A percentile compares a stretch with the other conserved stretches of the same genome.
Conservation (phyloP, 2,797 vertebrate species). For the Gymnoscopelus microlampas region DNA sequence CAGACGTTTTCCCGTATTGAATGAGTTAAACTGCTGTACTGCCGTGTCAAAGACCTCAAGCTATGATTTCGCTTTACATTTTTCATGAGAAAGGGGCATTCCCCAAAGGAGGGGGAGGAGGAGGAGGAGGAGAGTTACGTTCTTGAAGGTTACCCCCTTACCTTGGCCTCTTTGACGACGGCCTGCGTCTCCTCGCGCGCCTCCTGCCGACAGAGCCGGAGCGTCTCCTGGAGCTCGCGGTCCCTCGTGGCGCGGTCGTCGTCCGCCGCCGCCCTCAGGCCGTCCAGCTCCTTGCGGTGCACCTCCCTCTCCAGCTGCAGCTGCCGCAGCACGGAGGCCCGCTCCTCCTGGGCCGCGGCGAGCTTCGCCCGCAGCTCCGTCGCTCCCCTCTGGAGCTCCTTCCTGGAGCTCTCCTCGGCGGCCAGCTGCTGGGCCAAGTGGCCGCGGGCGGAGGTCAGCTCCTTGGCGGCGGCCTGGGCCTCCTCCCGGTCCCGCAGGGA, state of each 20-base stretch:
- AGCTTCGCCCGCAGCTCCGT: slow-evolving; percentile 80
- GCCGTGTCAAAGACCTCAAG: background rate
- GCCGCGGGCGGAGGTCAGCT: slow-evolving; percentile 81
- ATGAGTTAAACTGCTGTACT: slow-evolving; percentile 12
- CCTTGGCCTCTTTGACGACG: slow-evolving; percentile 85
- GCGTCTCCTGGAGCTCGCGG: slow-evolving; percentile 80
- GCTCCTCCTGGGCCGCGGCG: slow-evolving; percentile 79
- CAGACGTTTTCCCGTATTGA: too few relatives aligned
- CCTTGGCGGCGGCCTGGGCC: slow-evolving; percentile 78
- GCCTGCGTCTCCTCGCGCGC: slow-evolving; percentile 80
- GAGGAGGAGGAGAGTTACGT: too few relatives aligned
- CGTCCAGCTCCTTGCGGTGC: slow-evolving; percentile 86
- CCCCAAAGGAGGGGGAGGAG: too few relatives aligned
- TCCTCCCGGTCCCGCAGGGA: slow-evolving; percentile 81
- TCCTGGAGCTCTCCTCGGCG: slow-evolving; percentile 83
- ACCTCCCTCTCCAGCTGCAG: slow-evolving; percentile 89
- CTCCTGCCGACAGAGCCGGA: slow-evolving; percentile 81
- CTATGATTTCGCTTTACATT: slow-evolving; percentile 9
- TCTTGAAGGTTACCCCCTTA: slow-evolving; percentile 53
- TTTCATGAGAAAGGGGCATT: background rate
- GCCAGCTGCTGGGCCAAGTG: slow-evolving; percentile 82
- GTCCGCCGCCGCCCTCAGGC: slow-evolving; percentile 76
- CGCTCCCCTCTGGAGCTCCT: slow-evolving; percentile 68
- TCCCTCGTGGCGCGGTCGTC: slow-evolving; percentile 73
- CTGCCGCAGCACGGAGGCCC: slow-evolving; percentile 79